Evolutionary conservation across 2,797 vertebrate genomes (phyloP).

Genomic region (Paramormyrops hopkinsi): DNA sequence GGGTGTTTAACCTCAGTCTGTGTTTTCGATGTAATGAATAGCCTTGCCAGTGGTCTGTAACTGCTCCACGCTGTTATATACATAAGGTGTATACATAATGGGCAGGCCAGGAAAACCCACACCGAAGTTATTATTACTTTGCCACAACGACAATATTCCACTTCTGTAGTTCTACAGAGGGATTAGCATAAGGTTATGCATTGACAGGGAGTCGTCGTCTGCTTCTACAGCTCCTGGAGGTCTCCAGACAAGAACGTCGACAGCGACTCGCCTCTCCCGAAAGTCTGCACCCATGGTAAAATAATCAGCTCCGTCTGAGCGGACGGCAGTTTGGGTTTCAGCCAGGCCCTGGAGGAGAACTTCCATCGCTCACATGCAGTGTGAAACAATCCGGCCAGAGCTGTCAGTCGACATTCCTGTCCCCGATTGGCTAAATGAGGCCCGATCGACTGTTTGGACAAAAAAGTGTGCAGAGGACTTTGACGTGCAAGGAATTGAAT

Average conservation of each 20-base stretch:
- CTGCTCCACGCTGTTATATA: neutral
- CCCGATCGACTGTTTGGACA: conserved; percentile 9
- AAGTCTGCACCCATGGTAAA: conserved; percentile 1
- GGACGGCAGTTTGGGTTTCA: conserved; percentile 16
- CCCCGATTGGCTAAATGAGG: neutral
- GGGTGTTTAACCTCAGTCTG: neutral
- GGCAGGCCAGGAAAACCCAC: conserved; percentile 1
- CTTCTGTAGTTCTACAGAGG: neutral
- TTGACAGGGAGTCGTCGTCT: neutral
- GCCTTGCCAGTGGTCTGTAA: neutral
- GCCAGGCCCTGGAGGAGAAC: neutral
- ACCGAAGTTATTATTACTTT: neutral
- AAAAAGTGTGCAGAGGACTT: neutral
- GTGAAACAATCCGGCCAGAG: neutral
- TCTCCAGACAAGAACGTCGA: neutral
- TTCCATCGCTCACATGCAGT: neutral
- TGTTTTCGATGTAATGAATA: neutral
- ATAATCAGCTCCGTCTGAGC: neutral
- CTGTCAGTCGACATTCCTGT: conserved; percentile 11
- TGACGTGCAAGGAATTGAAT: conserved; percentile 11
- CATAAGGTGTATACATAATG: neutral
- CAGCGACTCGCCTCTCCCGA: neutral
- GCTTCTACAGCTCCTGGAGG: neutral
- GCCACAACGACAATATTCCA: neutral
- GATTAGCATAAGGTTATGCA: conserved; percentile 1